Evolutionary conservation across 2,113 vertebrate species (phyloP).

Genomic region (Callospermophilus lateralis): DNA sequence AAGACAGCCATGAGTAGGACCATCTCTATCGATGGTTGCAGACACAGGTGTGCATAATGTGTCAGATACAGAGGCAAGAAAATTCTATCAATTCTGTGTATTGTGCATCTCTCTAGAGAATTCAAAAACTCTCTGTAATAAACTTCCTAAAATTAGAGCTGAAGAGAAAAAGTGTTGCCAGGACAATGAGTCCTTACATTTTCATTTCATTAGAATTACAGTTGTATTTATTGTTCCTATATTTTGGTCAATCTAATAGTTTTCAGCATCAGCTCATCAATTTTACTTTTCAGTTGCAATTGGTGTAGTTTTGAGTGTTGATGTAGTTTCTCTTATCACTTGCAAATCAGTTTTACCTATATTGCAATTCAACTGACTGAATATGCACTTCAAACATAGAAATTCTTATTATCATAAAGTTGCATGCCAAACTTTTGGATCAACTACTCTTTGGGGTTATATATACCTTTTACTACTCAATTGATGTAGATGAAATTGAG

Average conservation of each 20-base stretch:
- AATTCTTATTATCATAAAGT: neutral
- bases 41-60: neutral
- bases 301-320: neutral
- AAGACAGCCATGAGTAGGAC: neutral
- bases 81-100: neutral
- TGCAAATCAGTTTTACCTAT: neutral
- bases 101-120: neutral
- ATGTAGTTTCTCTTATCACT: neutral
- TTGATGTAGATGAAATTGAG: neutral
- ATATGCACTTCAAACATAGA: neutral
- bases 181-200: neutral
- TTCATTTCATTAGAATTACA: neutral
- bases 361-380: neutral
- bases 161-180: neutral
- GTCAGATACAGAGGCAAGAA: neutral
- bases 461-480: neutral
- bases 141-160: neutral
- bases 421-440: neutral
- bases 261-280: neutral
- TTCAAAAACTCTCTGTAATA: neutral
- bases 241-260: neutral
- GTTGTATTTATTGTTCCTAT: neutral
- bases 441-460: neutral
- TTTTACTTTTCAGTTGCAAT: neutral
- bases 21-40: neutral